Conservation (phyloP, 30 jellyfish, hydroid and myxozoan species). For the Haliclystus octoradiatus region DNA sequence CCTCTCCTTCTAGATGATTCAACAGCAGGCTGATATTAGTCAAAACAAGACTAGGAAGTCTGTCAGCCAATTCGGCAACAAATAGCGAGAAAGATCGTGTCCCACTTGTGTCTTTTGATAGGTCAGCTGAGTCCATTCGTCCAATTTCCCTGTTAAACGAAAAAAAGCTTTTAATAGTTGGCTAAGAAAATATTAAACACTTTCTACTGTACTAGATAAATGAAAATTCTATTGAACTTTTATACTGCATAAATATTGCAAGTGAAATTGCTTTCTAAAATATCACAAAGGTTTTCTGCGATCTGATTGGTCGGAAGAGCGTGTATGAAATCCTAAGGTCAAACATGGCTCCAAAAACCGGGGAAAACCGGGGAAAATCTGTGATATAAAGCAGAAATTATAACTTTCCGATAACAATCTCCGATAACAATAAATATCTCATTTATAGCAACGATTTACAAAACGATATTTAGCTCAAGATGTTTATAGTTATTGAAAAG, state of each 20-base stretch:
- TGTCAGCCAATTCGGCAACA: slow-evolving; percentile 80
- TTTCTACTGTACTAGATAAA: neutral
- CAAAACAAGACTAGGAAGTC: slow-evolving; percentile 70
- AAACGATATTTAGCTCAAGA: too few relatives aligned
- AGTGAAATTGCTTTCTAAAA: neutral
- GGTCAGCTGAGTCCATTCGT: slow-evolving; percentile 79
- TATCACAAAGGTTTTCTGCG: too few relatives aligned
- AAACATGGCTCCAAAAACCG: too few relatives aligned
- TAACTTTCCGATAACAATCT: too few relatives aligned
- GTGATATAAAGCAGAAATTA: too few relatives aligned
- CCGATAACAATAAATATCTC: too few relatives aligned
- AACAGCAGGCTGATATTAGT: slow-evolving; percentile 86
- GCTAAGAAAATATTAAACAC: too few relatives aligned
- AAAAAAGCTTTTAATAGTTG: neutral
- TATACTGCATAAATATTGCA: neutral
- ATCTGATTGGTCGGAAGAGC: too few relatives aligned
- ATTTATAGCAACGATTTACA: too few relatives aligned
- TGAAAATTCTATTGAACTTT: neutral
- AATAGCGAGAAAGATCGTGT: slow-evolving; percentile 84
- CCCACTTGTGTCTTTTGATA: slow-evolving; percentile 93
- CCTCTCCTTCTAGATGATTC: slow-evolving; percentile 93
- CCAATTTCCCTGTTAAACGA: slow-evolving; percentile 63
- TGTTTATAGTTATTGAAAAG: too few relatives aligned
- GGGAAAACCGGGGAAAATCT: too few relatives aligned
- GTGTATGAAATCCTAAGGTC: too few relatives aligned